phyloP scores from a whole-genome alignment of 2,113 vertebrate species.

The Brienomyrus brachyistius region DNA sequence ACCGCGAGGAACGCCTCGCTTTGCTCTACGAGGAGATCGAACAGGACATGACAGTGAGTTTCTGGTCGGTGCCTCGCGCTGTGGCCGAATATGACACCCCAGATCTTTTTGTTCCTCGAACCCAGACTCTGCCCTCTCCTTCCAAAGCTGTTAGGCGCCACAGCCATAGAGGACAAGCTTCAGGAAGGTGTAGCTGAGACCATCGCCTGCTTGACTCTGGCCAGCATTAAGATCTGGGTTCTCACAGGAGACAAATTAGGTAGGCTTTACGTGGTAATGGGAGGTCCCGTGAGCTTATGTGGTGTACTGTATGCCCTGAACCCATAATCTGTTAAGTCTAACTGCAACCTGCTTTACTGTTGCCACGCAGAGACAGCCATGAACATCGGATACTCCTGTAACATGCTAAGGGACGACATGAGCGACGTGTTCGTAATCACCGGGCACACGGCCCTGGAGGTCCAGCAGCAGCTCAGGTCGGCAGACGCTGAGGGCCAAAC shows the following conservation, averaged over 20 bases:
- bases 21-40: slow-evolving; percentile 64
- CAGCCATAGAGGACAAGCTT: slow-evolving; percentile 78
- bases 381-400: slow-evolving; percentile 75
- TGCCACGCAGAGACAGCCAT: slow-evolving; percentile 68
- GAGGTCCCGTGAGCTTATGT: no score
- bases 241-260: slow-evolving; percentile 80
- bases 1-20: slow-evolving; percentile 51
- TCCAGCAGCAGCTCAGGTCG: slow-evolving; percentile 67
- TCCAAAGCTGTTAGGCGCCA: slow-evolving; percentile 72
- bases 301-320: no score
- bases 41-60: slow-evolving; percentile 60
- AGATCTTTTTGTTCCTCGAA: not conserved
- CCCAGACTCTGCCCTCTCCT: not conserved
- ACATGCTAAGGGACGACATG: slow-evolving; percentile 73
- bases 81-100: not conserved
- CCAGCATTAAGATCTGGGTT: slow-evolving; percentile 79
- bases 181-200: slow-evolving; percentile 78
- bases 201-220: slow-evolving; percentile 61
- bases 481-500: not conserved
- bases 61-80: not conserved
- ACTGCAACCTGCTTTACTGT: not conserved
- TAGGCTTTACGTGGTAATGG: slow-evolving; percentile 30
- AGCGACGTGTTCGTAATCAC: slow-evolving; percentile 67
- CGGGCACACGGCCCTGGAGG: slow-evolving; percentile 58
- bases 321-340: not conserved